phyloP scores from a whole-genome alignment of 2,113 vertebrate species.

The Mastomys natalensis region DNA sequence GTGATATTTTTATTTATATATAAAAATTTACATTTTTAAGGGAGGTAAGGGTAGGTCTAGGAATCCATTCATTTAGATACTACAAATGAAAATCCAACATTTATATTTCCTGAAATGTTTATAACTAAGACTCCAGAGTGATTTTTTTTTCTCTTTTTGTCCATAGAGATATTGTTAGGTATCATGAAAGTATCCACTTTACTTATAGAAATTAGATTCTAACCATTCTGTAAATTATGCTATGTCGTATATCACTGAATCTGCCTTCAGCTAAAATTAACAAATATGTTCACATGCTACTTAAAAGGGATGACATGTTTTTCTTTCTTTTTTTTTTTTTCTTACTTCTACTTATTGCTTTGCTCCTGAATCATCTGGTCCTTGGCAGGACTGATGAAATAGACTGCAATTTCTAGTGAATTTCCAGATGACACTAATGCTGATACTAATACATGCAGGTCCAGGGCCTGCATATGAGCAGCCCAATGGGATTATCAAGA shows the following conservation, averaged over 20 bases:
- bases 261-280: slow-evolving; percentile 61
- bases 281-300: slow-evolving; percentile 58
- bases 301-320: neutral
- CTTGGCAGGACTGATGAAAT: neutral
- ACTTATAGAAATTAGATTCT: slow-evolving; percentile 68
- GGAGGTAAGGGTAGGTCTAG: neutral
- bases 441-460: neutral
- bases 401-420: neutral
- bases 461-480: neutral
- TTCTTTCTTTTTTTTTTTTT: neutral
- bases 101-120: slow-evolving; percentile 57
- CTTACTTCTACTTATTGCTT: neutral
- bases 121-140: neutral
- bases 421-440: neutral
- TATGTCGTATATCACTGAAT: slow-evolving; percentile 15
- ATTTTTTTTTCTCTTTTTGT: slow-evolving; percentile 59
- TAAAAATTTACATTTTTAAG: slow-evolving; percentile 53
- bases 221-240: slow-evolving; percentile 53
- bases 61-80: neutral
- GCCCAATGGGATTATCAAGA: neutral
- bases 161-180: slow-evolving; percentile 36
- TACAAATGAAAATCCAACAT: slow-evolving; percentile 49
- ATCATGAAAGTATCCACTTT: slow-evolving; percentile 38
- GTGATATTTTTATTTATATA: slow-evolving; percentile 55
- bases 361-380: neutral